These are phyloP conservation scores for Ascidia mentula DNA, from an alignment of 23 tunicate species.

Conservation along the genomic window DNA sequence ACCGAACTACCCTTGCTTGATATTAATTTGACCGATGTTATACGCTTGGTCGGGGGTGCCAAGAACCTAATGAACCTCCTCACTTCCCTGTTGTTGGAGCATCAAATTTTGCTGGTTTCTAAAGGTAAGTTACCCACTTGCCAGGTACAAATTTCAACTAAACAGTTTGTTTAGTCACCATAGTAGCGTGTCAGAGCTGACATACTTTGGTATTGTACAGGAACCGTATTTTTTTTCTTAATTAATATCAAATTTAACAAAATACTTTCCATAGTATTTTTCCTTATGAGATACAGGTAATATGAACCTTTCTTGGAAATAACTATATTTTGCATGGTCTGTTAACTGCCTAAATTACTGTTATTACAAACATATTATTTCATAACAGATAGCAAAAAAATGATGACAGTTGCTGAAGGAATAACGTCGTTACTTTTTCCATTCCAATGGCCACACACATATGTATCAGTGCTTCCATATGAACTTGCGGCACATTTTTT, in stretches of 20 bases:
- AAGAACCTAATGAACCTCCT: constrained; percentile 60
- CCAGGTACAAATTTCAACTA: too few relatives aligned
- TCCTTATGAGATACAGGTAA: too few relatives aligned
- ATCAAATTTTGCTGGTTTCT: constrained; percentile 73
- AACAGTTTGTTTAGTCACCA: too few relatives aligned
- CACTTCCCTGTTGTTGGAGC: constrained; percentile 73
- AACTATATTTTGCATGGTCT: too few relatives aligned
- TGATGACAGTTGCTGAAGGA: constrained; percentile 68
- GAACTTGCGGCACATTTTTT: constrained; percentile 64
- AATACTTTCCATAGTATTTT: too few relatives aligned
- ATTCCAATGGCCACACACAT: constrained; percentile 80
- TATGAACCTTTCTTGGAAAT: too few relatives aligned
- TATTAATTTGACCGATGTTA: constrained; percentile 45
- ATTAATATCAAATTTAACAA: too few relatives aligned
- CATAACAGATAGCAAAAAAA: constrained; percentile 45
- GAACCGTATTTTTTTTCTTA: too few relatives aligned
- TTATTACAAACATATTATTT: too few relatives aligned
- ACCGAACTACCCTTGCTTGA: constrained; percentile 75
- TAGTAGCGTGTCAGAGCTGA: too few relatives aligned
- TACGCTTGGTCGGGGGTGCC: constrained; percentile 63
- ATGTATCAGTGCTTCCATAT: constrained; percentile 69
- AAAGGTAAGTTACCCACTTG: constrained; percentile 34
- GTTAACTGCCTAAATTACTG: too few relatives aligned
- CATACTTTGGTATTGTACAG: too few relatives aligned
- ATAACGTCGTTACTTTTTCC: constrained; percentile 84